Percentiles rank a stretch among this genome's conserved stretches.
Evolutionary conservation across 2,113 vertebrate species (phyloP).

Genomic region (Naja naja): DNA sequence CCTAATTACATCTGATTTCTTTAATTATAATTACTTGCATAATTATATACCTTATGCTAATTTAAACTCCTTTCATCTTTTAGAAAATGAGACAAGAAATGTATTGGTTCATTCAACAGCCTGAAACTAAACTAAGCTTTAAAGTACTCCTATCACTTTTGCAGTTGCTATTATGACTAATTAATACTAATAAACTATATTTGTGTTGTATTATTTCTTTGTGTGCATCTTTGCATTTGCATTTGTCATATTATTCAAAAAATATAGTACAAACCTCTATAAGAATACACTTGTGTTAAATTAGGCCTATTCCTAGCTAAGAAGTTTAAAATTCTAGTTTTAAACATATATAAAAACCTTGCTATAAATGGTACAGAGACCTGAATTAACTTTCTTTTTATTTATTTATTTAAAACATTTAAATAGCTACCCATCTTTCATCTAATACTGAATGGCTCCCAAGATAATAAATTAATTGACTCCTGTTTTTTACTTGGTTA

Average conservation of each 20-base stretch:
- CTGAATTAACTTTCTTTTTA: neutral
- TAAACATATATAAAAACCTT: neutral
- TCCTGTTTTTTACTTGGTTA: neutral
- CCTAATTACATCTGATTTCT: conserved; percentile 2
- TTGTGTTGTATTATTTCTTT: neutral
- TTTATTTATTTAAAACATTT: neutral
- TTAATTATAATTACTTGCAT: conserved; percentile 30
- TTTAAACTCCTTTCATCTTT: conserved; percentile 39
- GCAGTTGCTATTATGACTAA: neutral
- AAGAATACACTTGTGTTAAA: neutral
- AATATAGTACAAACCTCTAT: neutral
- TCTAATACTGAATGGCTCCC: neutral
- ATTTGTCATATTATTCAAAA: neutral
- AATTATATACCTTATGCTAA: conserved; percentile 18
- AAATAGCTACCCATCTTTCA: neutral
- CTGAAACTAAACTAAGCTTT: neutral
- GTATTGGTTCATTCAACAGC: neutral
- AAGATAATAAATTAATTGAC: neutral
- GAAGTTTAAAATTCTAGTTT: neutral
- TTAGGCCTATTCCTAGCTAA: neutral
- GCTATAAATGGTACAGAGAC: neutral
- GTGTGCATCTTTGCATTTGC: neutral
- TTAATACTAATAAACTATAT: neutral
- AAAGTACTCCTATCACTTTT: neutral
- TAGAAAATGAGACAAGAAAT: neutral